phyloP scores from a whole-genome alignment of 2,797 vertebrate species.

The Heliangelus exortis region DNA sequence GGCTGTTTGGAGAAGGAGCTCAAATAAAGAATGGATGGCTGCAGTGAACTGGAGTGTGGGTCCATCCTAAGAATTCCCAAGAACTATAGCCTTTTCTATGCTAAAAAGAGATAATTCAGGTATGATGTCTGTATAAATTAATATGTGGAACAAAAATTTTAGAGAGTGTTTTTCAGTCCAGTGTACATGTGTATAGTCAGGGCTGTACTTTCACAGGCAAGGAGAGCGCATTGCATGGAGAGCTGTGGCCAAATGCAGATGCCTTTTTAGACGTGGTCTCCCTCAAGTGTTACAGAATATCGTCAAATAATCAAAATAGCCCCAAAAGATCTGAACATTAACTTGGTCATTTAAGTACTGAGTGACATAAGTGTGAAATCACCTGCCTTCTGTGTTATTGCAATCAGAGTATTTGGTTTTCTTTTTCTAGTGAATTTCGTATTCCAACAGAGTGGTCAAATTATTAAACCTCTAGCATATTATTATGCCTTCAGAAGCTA shows the following conservation, averaged over 20 bases:
- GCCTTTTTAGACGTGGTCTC: not conserved
- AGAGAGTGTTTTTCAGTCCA: not conserved
- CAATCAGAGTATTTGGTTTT: not conserved
- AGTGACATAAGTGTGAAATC: not conserved
- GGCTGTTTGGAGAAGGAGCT: not conserved
- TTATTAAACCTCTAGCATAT: not conserved
- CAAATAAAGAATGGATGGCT: not conserved
- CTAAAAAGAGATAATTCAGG: not conserved
- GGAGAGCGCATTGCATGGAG: not conserved
- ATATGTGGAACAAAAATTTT: not conserved
- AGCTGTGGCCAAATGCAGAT: fast-evolving
- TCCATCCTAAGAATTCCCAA: not conserved
- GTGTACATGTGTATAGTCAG: fast-evolving
- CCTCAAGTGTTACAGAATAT: not conserved
- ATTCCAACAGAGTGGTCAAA: not conserved
- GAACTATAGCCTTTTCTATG: not conserved
- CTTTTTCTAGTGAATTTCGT: not conserved
- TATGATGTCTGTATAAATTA: not conserved
- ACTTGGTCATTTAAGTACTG: not conserved
- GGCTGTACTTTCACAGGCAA: not conserved
- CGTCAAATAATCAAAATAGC: not conserved
- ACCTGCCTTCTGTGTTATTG: not conserved
- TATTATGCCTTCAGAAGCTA: not conserved
- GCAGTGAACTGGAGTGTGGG: not conserved
- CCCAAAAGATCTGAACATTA: not conserved